Conservation (phyloP, 2,113 vertebrate genomes). For the Herpailurus yagouaroundi region DNA sequence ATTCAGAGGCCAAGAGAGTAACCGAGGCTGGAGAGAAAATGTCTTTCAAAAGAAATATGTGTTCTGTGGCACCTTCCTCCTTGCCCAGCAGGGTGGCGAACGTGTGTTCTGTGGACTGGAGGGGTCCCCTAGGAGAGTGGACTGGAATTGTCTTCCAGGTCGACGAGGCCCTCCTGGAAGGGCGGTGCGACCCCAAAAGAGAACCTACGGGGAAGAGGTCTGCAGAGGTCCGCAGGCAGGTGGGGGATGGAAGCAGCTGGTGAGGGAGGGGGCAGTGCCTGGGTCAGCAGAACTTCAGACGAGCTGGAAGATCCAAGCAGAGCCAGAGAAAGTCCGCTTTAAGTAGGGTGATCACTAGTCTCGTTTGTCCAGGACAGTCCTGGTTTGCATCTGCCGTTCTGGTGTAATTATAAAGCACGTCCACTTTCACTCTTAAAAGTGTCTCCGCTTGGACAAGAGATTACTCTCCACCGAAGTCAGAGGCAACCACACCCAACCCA, state of each 20-base stretch:
- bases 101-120: background rate
- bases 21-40: background rate
- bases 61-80: background rate
- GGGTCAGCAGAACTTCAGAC: background rate
- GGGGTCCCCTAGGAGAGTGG: background rate
- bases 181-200: background rate
- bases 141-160: background rate
- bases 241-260: background rate
- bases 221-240: background rate
- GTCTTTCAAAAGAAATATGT: background rate
- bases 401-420: background rate
- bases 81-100: background rate
- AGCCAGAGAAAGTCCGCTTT: background rate
- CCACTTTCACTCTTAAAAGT: background rate
- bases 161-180: background rate
- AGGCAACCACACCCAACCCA: background rate
- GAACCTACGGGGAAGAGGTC: background rate
- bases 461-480: background rate
- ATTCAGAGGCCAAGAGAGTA: background rate
- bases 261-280: fast-evolving
- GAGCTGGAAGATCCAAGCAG: background rate
- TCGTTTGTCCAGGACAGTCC: background rate
- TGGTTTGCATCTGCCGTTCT: background rate
- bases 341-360: background rate
- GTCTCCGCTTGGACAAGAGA: background rate